Conservation (phyloP, 2,888 invertebrate species). For the Pyrrhosoma nymphula region DNA sequence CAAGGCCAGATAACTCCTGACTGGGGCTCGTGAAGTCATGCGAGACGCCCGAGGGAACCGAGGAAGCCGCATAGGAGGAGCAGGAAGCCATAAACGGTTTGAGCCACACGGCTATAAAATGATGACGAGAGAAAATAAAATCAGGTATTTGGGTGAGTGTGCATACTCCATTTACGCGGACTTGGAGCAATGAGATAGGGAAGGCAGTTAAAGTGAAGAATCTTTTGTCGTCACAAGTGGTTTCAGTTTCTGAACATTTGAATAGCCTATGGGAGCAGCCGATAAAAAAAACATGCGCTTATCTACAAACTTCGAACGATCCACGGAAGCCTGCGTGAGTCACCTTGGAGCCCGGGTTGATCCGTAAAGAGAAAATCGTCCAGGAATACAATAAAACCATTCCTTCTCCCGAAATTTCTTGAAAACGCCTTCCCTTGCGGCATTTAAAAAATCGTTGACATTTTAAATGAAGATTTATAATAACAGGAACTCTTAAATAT, state of each 20-base stretch:
- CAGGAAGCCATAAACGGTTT: not conserved
- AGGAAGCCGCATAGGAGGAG: too few relatives aligned
- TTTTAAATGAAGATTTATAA: too few relatives aligned
- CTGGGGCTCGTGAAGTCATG: too few relatives aligned
- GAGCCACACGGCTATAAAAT: not conserved
- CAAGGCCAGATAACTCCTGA: too few relatives aligned
- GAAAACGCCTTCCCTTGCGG: too few relatives aligned
- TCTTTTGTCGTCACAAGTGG: not conserved
- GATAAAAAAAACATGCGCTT: not conserved
- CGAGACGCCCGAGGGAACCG: too few relatives aligned
- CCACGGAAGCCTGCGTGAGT: not conserved
- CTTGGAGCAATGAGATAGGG: not conserved
- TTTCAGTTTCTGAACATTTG: not conserved
- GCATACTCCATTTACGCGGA: not conserved
- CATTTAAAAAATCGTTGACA: too few relatives aligned
- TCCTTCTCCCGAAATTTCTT: too few relatives aligned
- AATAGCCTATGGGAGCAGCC: not conserved
- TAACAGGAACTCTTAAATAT: too few relatives aligned
- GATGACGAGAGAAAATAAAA: not conserved
- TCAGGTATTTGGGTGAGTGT: not conserved
- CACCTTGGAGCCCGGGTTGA: not conserved
- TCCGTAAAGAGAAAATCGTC: not conserved
- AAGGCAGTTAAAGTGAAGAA: not conserved
- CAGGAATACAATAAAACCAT: too few relatives aligned
- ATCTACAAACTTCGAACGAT: not conserved